Conservation (phyloP, 2,797 vertebrate genomes). For the Etheostoma nigrum region DNA sequence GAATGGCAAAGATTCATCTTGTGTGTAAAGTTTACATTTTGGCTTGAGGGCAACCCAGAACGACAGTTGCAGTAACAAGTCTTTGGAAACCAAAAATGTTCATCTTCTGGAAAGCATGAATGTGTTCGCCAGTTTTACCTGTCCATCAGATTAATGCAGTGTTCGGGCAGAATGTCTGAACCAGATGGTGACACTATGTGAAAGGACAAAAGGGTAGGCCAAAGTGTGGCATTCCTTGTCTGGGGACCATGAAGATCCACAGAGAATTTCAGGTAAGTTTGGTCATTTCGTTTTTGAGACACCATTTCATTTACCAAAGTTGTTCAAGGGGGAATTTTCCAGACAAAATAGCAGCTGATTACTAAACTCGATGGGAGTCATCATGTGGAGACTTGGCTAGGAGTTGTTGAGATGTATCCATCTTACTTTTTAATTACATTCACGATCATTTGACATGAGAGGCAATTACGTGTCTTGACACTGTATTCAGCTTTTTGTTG, state of each 20-base stretch:
- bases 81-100: neutral
- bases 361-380: neutral
- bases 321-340: too few species aligned
- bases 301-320: neutral
- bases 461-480: constrained; percentile 19
- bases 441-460: constrained; percentile 16
- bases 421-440: constrained; percentile 1
- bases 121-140: neutral
- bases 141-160: neutral
- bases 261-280: neutral
- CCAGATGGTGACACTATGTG: neutral
- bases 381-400: neutral
- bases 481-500: constrained; percentile 42
- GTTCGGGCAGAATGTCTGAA: neutral
- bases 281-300: neutral
- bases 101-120: neutral
- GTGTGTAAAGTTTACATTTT: neutral
- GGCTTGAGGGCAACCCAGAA: neutral
- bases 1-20: too few species aligned
- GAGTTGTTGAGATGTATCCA: neutral
- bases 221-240: neutral
- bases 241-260: neutral
- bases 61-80: neutral
- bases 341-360: neutral
- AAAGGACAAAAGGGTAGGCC: neutral